Percentiles rank a stretch among this genome's conserved stretches.
Conservation (phyloP, 2,888 invertebrate species). For the Formica aserva region DNA sequence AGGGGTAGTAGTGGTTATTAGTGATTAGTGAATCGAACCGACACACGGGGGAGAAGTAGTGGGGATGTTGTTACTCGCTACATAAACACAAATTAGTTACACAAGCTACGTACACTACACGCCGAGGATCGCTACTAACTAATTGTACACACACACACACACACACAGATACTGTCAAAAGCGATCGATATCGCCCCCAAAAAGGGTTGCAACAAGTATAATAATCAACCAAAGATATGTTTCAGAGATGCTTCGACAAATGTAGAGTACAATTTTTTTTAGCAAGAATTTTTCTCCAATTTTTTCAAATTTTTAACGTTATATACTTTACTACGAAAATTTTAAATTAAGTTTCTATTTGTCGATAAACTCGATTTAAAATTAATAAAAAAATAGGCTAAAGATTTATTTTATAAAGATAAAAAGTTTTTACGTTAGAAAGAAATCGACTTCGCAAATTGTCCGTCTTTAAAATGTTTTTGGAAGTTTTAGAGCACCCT, state of each 20-base stretch:
- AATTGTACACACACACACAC: slow-evolving; percentile 44
- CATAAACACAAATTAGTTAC: slow-evolving; percentile 86
- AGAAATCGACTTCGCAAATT: not conserved
- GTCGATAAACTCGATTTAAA: not conserved
- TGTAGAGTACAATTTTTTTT: no score
- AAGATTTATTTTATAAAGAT: not conserved
- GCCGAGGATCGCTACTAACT: slow-evolving; percentile 73
- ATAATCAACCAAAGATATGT: not conserved
- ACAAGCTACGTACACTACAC: slow-evolving; percentile 82
- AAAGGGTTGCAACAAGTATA: not conserved
- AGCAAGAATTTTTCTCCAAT: not conserved
- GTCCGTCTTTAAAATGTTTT: not conserved
- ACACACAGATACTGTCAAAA: slow-evolving; percentile 45
- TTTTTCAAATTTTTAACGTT: not conserved
- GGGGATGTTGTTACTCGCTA: slow-evolving; percentile 83
- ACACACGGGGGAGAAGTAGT: slow-evolving; percentile 82
- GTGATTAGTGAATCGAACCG: slow-evolving; percentile 85
- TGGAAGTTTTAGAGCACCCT: not conserved
- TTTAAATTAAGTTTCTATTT: not conserved
- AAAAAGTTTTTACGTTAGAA: not conserved
- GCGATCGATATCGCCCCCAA: slow-evolving; percentile 52
- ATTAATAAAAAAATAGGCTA: not conserved
- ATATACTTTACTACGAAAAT: not conserved
- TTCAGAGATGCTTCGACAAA: not conserved
- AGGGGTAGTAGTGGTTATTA: slow-evolving; percentile 79